A percentile compares a stretch with the other conserved stretches of the same genome.
These are phyloP conservation scores for Cenopis cana DNA, from an alignment of 2,888 invertebrate species.

Conservation along the genomic window DNA sequence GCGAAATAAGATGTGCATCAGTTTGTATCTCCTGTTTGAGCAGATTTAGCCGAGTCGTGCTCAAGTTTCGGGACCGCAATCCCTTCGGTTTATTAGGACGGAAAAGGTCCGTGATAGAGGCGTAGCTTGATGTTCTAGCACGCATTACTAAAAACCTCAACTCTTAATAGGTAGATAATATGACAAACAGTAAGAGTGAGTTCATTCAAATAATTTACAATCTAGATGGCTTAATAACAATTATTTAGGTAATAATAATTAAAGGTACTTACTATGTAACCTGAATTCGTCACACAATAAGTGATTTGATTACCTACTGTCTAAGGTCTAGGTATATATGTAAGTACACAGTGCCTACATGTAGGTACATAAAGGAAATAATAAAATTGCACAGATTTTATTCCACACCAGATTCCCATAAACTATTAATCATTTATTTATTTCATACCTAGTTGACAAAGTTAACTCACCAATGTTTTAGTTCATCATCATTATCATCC, in stretches of 20 bases:
- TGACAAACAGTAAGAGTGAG: slow-evolving; percentile 2
- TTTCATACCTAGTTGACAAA: too few species aligned
- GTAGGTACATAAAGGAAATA: background rate
- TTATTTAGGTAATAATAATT: background rate
- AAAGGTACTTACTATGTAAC: too few species aligned
- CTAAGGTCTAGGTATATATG: background rate
- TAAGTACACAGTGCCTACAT: too few species aligned
- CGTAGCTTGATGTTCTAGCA: slow-evolving; percentile 61
- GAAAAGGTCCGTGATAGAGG: slow-evolving; percentile 74
- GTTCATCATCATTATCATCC: too few species aligned
- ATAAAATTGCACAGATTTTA: background rate
- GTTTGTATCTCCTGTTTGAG: slow-evolving; percentile 86
- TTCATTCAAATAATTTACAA: background rate
- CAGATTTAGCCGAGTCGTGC: slow-evolving; percentile 79
- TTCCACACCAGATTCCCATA: slow-evolving; percentile 33
- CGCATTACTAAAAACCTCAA: slow-evolving; percentile 52
- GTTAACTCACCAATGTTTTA: too few species aligned
- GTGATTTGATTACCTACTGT: too few species aligned
- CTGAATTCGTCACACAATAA: too few species aligned
- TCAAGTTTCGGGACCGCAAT: slow-evolving; percentile 67
- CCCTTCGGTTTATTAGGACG: slow-evolving; percentile 71
- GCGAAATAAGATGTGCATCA: slow-evolving; percentile 79
- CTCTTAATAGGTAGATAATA: background rate
- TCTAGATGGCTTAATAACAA: slow-evolving; percentile 27
- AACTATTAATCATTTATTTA: background rate